A percentile compares a stretch with the other conserved stretches of the same genome.
Conservation (phyloP, 1,140 invertebrate genomes). For the Eriosoma lanigerum region DNA sequence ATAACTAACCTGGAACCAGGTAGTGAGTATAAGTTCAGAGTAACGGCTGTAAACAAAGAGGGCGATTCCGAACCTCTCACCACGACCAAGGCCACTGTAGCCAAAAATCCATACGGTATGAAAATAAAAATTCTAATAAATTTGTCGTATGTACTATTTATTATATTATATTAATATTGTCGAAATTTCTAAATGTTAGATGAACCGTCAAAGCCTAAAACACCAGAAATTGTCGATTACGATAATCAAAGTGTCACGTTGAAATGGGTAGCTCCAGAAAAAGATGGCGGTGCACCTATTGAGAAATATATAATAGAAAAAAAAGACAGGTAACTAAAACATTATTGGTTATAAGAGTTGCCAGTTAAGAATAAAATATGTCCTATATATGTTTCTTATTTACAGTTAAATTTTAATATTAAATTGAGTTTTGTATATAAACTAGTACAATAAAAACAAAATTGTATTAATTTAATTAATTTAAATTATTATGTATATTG, state of each 20-base stretch:
- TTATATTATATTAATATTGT: background rate
- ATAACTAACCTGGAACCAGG: slow-evolving; percentile 88
- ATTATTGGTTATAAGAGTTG: too few relatives aligned
- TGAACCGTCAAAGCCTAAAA: slow-evolving; percentile 81
- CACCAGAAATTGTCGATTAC: slow-evolving; percentile 87
- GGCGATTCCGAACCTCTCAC: slow-evolving; percentile 92
- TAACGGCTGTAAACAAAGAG: slow-evolving; percentile 92
- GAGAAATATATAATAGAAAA: slow-evolving; percentile 98
- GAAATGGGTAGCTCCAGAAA: slow-evolving; percentile 89
- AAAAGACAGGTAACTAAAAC: slow-evolving; percentile 75
- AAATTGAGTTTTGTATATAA: too few relatives aligned
- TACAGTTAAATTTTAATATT: too few relatives aligned
- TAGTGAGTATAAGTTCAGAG: slow-evolving; percentile 93
- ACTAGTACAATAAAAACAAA: too few relatives aligned
- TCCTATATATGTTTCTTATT: too few relatives aligned
- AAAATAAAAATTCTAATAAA: background rate
- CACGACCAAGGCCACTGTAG: slow-evolving; percentile 78
- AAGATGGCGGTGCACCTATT: slow-evolving; percentile 92
- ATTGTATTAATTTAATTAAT: too few relatives aligned
- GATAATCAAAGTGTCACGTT: slow-evolving; percentile 91
- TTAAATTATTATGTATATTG: too few relatives aligned
- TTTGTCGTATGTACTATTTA: background rate
- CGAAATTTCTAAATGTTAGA: slow-evolving; percentile 61
- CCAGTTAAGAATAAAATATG: too few relatives aligned
- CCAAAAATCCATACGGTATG: slow-evolving; percentile 94